These are phyloP conservation scores for Toxonevra muliebris DNA, from an alignment of 2,888 invertebrate species.

Conservation along the genomic window DNA sequence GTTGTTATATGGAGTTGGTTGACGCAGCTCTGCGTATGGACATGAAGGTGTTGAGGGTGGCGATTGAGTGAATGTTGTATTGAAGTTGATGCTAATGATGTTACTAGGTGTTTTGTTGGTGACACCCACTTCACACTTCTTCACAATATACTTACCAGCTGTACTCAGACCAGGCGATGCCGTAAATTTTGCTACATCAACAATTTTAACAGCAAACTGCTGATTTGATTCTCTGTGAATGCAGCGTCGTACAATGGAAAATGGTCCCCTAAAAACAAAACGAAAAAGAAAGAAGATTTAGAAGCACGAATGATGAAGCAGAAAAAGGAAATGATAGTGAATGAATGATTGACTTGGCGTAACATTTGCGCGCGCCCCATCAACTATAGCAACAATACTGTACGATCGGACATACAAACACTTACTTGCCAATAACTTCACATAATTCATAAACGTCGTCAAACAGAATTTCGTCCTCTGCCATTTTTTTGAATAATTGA, in stretches of 20 bases:
- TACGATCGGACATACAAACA: conserved; percentile 54
- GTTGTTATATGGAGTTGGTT: neutral
- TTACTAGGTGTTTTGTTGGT: too few relatives aligned
- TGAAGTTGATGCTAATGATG: too few relatives aligned
- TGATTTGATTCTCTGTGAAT: conserved; percentile 93
- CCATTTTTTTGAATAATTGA: conserved; percentile 72
- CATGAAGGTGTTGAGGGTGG: too few relatives aligned
- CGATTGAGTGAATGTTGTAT: too few relatives aligned
- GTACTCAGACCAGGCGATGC: conserved; percentile 96
- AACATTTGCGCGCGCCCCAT: neutral
- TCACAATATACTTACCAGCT: conserved; percentile 76
- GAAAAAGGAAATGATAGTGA: neutral
- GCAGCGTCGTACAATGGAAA: conserved; percentile 94
- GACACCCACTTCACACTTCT: too few relatives aligned
- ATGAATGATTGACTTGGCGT: neutral
- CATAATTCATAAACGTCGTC: conserved; percentile 97
- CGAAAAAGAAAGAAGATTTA: conserved; percentile 14
- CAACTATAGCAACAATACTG: conserved; percentile 1
- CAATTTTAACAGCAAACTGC: conserved; percentile 98
- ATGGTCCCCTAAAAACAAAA: conserved; percentile 79
- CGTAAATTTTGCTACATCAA: conserved; percentile 97
- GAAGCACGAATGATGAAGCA: neutral
- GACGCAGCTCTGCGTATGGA: too few relatives aligned
- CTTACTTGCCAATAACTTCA: conserved; percentile 98
- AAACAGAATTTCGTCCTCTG: conserved; percentile 95